Evolutionary conservation across 2,113 vertebrate genomes (phyloP).

Genomic region (Lampris incognitus): DNA sequence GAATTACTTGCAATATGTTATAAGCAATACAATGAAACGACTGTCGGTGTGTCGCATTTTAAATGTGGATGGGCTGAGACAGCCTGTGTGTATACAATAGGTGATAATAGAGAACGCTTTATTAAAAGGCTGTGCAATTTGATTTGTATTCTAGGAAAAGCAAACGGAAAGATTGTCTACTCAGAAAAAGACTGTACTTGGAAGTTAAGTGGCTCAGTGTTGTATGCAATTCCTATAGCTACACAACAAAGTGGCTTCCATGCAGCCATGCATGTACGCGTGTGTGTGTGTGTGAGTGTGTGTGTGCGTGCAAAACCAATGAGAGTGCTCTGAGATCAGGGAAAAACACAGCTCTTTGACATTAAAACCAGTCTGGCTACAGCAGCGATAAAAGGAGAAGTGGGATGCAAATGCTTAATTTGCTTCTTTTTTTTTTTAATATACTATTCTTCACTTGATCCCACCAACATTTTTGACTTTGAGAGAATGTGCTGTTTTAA

Average conservation of each 20-base stretch:
- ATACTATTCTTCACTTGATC: slow-evolving; percentile 34
- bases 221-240: slow-evolving; percentile 42
- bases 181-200: slow-evolving; percentile 28
- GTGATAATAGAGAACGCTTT: slow-evolving; percentile 50
- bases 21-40: slow-evolving; percentile 78
- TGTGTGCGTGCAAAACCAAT: slow-evolving; percentile 52
- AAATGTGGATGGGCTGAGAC: slow-evolving; percentile 60
- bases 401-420: slow-evolving; percentile 56
- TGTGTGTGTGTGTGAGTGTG: slow-evolving; percentile 26
- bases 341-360: slow-evolving; percentile 60
- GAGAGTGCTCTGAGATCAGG: slow-evolving; percentile 71
- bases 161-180: slow-evolving; percentile 53
- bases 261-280: slow-evolving; percentile 22
- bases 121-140: slow-evolving; percentile 62
- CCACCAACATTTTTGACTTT: slow-evolving; percentile 46
- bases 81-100: slow-evolving; percentile 31
- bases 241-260: slow-evolving; percentile 52
- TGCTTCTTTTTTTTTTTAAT: slow-evolving; percentile 34
- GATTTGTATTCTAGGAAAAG: slow-evolving; percentile 49
- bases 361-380: slow-evolving; percentile 60
- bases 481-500: slow-evolving; percentile 43
- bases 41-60: slow-evolving; percentile 62
- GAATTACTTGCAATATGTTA: slow-evolving; percentile 79
- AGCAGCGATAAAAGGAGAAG: slow-evolving; percentile 27
- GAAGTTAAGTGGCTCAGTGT: slow-evolving; percentile 46